A percentile compares a stretch with the other conserved stretches of the same genome.
Conservation (phyloP, 2,888 invertebrate genomes). For the Mythimna impura region DNA sequence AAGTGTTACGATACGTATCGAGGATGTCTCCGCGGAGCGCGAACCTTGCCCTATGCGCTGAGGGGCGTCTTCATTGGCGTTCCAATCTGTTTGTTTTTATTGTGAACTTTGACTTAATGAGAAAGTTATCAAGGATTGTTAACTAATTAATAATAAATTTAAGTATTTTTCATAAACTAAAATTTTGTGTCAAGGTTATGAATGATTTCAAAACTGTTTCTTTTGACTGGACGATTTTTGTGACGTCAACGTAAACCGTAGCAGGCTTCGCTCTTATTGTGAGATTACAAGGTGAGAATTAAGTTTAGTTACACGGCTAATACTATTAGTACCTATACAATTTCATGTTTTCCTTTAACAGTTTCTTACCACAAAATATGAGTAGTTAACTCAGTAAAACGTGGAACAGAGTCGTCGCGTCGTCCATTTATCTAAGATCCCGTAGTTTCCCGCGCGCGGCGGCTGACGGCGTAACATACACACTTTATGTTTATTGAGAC, state of each 20-base stretch:
- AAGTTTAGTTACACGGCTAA: background rate
- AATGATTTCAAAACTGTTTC: constrained; percentile 9
- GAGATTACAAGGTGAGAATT: too few relatives aligned
- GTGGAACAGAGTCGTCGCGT: constrained; percentile 8
- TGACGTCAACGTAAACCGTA: constrained; percentile 5
- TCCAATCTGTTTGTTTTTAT: background rate
- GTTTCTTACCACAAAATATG: constrained; percentile 2
- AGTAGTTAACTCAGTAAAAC: constrained; percentile 12
- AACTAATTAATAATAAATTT: background rate
- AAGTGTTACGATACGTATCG: constrained; percentile 40
- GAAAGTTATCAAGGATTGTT: constrained; percentile 5
- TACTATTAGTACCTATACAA: background rate
- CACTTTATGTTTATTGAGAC: constrained; percentile 65
- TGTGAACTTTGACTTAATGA: background rate
- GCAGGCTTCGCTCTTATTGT: background rate
- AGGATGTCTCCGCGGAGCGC: constrained; percentile 2
- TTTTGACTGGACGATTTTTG: background rate
- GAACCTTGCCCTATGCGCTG: constrained; percentile 34
- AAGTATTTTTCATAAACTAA: background rate
- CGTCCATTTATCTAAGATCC: constrained; percentile 39
- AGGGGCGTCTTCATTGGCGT: background rate
- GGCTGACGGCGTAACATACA: constrained; percentile 52
- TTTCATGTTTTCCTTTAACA: background rate
- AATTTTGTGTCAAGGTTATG: background rate
- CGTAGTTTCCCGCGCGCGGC: constrained; percentile 5